phyloP scores from a whole-genome alignment of 2,113 vertebrate genomes.

The Gopherus flavomarginatus region DNA sequence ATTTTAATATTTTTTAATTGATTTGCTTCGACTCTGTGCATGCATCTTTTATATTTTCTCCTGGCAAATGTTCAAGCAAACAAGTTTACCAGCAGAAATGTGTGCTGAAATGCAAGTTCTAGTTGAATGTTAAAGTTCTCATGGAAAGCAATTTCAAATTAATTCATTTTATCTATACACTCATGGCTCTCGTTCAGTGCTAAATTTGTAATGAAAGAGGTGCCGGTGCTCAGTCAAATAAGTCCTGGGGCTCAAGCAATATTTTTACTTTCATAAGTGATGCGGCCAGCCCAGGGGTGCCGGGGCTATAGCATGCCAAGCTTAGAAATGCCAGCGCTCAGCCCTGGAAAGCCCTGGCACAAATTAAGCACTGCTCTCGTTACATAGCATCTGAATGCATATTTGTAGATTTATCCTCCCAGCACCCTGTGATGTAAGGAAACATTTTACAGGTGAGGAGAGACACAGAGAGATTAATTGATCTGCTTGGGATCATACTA shows the following conservation, averaged over 20 bases:
- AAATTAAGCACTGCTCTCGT: background rate
- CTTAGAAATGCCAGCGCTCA: too few species aligned
- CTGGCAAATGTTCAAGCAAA: slow-evolving; percentile 18
- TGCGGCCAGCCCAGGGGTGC: too few species aligned
- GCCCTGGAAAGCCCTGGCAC: too few species aligned
- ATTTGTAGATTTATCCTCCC: background rate
- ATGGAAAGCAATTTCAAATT: background rate
- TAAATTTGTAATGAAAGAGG: too few species aligned
- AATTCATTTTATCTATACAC: background rate
- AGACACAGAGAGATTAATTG: background rate
- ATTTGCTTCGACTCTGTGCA: background rate
- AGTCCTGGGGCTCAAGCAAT: too few species aligned
- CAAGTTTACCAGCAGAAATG: background rate
- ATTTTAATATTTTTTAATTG: background rate
- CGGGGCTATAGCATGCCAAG: too few species aligned
- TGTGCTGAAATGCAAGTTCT: background rate
- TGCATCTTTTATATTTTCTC: slow-evolving; percentile 16
- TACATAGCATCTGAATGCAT: background rate
- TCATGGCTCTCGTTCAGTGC: background rate
- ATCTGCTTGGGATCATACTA: background rate
- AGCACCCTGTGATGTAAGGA: background rate
- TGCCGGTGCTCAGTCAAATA: too few species aligned
- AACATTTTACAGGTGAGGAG: background rate
- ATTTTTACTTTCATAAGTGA: too few species aligned
- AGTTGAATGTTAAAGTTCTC: background rate